phyloP scores from a whole-genome alignment of 2,797 vertebrate genomes.

The Mionectes olivaceus region DNA sequence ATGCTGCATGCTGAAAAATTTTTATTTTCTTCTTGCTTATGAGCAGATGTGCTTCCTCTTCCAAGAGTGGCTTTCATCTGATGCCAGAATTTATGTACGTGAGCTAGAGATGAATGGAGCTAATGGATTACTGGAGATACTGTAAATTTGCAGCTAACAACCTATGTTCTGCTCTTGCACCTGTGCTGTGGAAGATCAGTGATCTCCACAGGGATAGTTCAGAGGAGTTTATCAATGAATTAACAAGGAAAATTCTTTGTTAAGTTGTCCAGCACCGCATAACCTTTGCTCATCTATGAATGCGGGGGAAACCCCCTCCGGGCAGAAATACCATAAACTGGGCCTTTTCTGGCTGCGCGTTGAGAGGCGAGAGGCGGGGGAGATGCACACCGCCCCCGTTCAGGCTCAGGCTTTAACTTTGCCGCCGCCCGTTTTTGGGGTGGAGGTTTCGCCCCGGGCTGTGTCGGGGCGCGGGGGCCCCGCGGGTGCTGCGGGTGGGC shows the following conservation, averaged over 20 bases:
- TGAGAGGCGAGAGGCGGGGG: not conserved
- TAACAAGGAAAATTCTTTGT: not conserved
- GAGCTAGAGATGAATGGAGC: not conserved
- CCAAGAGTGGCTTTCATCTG: not conserved
- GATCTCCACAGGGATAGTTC: not conserved
- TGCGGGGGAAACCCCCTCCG: not conserved
- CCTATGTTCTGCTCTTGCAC: not conserved
- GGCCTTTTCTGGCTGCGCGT: not conserved
- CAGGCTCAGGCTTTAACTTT: not conserved
- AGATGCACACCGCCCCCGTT: accelerated
- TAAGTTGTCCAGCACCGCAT: not conserved
- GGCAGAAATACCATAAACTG: not conserved
- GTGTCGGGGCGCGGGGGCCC: not conserved
- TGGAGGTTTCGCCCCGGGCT: not conserved
- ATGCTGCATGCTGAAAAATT: not conserved
- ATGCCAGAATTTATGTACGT: not conserved
- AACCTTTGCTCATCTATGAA: accelerated
- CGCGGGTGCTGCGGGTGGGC: not conserved
- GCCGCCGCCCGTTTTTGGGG: accelerated
- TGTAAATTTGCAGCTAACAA: not conserved
- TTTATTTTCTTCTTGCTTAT: not conserved
- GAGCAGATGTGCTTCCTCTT: not conserved
- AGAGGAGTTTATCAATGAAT: not conserved
- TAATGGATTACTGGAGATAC: not conserved
- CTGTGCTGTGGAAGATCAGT: accelerated